Conservation (phyloP, 2,888 invertebrate species). For the Orthosia gothica region DNA sequence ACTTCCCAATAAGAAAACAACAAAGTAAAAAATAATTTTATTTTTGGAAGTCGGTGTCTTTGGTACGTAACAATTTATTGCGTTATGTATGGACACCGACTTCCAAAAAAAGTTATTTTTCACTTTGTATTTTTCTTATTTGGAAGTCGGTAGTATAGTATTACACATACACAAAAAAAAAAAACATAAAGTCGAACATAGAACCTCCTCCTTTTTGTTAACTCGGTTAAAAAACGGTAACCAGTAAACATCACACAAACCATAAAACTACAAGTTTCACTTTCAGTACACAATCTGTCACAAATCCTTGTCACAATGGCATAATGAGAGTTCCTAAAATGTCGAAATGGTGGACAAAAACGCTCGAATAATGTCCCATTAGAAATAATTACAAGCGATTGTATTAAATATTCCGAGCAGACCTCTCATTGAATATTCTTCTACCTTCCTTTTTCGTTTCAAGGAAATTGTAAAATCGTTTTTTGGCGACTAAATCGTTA, state of each 20-base stretch:
- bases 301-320: slow-evolving; percentile 19
- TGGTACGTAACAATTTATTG: too few species aligned
- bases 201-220: too few species aligned
- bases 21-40: too few species aligned
- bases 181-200: too few species aligned
- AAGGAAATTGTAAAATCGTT: slow-evolving; percentile 60
- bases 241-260: neutral
- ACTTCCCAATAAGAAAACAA: too few species aligned
- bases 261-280: neutral
- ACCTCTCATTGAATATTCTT: slow-evolving; percentile 42
- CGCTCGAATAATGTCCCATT: slow-evolving; percentile 51
- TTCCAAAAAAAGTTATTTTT: too few species aligned
- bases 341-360: slow-evolving; percentile 42
- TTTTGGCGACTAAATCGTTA: slow-evolving; percentile 54
- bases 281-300: slow-evolving; percentile 11
- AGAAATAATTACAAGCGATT: slow-evolving; percentile 54
- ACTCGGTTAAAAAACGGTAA: neutral
- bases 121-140: too few species aligned
- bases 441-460: slow-evolving; percentile 46
- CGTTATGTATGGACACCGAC: too few species aligned
- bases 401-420: slow-evolving; percentile 52
- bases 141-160: too few species aligned
- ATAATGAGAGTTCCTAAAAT: slow-evolving; percentile 25
- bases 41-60: too few species aligned
- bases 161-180: too few species aligned